A percentile compares a stretch with the other conserved stretches of the same genome.
Conservation (phyloP, 2,888 invertebrate species). For the Falcaria lacertinaria region DNA sequence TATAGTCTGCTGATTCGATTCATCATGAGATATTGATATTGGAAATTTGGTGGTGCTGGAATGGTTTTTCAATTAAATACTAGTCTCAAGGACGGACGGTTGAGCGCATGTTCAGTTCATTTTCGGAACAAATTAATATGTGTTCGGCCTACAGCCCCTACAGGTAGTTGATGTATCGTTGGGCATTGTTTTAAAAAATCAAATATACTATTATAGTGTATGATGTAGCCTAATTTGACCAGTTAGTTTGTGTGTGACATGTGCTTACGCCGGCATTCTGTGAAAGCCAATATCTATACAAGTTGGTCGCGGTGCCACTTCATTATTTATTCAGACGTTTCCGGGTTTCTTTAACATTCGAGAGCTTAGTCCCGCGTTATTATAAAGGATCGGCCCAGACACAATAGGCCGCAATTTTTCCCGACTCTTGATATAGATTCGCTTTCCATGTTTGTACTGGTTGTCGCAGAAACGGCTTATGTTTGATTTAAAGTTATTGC, state of each 20-base stretch:
- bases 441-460: constrained; percentile 20
- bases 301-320: constrained; percentile 43
- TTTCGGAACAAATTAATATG: too few species aligned
- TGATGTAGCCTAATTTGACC: background rate
- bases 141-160: too few species aligned
- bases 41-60: too few species aligned
- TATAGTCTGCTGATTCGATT: too few species aligned
- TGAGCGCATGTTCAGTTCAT: too few species aligned
- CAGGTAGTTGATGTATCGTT: too few species aligned
- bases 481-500: background rate
- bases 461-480: constrained; percentile 10
- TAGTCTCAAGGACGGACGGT: too few species aligned
- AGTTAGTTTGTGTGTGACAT: constrained; percentile 36
- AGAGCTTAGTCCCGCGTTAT: constrained; percentile 37
- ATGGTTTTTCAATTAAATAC: too few species aligned
- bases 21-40: too few species aligned
- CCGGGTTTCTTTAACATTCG: constrained; percentile 51
- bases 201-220: too few species aligned
- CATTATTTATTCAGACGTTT: constrained; percentile 65
- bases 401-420: constrained; percentile 43
- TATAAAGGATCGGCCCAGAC: constrained; percentile 29
- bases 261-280: constrained; percentile 56
- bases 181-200: too few species aligned
- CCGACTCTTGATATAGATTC: constrained; percentile 26
- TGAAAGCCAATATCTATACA: constrained; percentile 65